Evolutionary conservation across 2,113 vertebrate genomes (phyloP).

Genomic region (Pedionomus torquatus): DNA sequence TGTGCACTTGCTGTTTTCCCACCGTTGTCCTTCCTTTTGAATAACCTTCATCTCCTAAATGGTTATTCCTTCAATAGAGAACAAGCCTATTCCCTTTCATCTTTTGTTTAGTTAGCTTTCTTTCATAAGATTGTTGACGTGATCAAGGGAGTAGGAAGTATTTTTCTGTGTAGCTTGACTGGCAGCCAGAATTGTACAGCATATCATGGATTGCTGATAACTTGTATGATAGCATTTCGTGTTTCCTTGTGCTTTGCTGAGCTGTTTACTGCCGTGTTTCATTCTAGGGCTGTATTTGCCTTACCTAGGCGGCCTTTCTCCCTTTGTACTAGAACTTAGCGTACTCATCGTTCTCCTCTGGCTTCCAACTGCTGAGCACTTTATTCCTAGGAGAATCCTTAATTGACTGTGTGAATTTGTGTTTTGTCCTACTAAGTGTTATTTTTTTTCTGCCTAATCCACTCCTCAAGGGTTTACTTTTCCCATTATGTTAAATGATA

Average conservation of each 20-base stretch:
- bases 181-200: background rate
- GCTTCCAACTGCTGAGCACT: background rate
- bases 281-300: background rate
- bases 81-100: background rate
- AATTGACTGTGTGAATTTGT: background rate
- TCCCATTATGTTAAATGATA: fast-evolving
- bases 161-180: background rate
- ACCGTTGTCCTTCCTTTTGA: background rate
- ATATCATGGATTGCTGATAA: fast-evolving
- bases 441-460: background rate
- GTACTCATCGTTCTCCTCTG: fast-evolving
- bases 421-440: background rate
- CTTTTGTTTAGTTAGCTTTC: background rate
- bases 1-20: background rate
- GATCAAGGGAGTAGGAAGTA: background rate
- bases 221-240: fast-evolving
- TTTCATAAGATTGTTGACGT: fast-evolving
- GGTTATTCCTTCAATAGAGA: background rate
- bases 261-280: background rate
- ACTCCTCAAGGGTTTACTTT: background rate
- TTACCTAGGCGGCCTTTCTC: background rate
- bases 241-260: background rate
- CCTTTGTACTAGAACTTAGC: background rate
- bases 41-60: background rate
- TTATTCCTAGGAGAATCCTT: background rate